Evolutionary conservation across 2,797 vertebrate species (phyloP).

Genomic region (Luscinia luscinia): DNA sequence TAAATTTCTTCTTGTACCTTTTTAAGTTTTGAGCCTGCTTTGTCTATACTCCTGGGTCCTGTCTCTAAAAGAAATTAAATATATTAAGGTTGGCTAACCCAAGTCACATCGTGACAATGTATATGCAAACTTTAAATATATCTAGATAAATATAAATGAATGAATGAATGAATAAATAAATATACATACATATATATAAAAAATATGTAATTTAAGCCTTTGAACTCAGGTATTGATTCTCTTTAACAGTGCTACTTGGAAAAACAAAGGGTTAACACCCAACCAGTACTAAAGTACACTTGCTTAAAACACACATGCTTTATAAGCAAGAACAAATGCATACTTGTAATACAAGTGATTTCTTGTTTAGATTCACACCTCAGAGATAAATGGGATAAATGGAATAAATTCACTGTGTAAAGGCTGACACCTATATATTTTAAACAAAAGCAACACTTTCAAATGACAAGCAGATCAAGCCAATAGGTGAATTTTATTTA

Average conservation of each 20-base stretch:
- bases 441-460: constrained; percentile 2
- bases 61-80: no score
- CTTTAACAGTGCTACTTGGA: neutral
- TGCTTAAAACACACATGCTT: neutral
- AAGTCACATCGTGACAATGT: no score
- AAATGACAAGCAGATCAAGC: neutral
- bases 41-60: no score
- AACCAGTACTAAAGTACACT: neutral
- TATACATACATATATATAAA: neutral
- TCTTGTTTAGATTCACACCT: neutral
- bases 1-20: no score
- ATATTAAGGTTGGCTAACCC: no score
- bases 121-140: neutral
- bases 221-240: neutral
- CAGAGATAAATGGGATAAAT: neutral
- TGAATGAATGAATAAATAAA: no score
- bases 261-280: neutral
- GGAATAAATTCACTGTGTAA: neutral
- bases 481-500: neutral
- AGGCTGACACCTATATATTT: neutral
- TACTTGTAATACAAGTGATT: neutral
- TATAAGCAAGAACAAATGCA: neutral
- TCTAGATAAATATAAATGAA: no score
- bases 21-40: no score
- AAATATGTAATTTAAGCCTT: neutral